A percentile compares a stretch with the other conserved stretches of the same genome.
These are phyloP conservation scores for Lycophotia porphyrea DNA, from an alignment of 2,888 invertebrate species.

Conservation along the genomic window DNA sequence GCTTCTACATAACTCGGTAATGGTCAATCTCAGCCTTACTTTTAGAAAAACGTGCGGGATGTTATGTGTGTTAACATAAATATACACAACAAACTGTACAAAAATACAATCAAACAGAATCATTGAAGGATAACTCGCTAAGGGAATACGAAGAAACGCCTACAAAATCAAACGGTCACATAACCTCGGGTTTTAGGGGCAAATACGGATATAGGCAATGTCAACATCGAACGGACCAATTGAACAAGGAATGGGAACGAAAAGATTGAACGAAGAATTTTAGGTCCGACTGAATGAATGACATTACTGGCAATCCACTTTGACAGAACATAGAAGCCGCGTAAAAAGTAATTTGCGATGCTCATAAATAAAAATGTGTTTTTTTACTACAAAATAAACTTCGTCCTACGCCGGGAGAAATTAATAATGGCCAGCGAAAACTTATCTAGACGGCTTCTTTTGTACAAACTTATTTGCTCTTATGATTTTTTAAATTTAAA, in stretches of 20 bases:
- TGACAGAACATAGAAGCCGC: neutral
- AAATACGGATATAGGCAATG: constrained; percentile 45
- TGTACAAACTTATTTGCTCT: constrained; percentile 27
- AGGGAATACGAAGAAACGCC: constrained; percentile 31
- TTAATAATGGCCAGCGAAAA: constrained; percentile 29
- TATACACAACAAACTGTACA: neutral
- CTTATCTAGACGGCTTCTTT: constrained; percentile 14
- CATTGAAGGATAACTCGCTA: constrained; percentile 8
- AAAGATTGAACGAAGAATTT: constrained; percentile 41
- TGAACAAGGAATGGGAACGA: constrained; percentile 27
- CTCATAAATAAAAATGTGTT: neutral
- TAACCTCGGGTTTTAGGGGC: constrained; percentile 22
- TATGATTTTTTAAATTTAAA: constrained; percentile 18
- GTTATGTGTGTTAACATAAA: neutral
- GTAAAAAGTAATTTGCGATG: constrained; percentile 32
- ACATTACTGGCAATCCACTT: constrained; percentile 34
- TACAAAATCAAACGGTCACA: constrained; percentile 47
- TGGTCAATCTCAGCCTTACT: neutral
- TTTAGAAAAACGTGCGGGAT: neutral
- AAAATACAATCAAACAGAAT: constrained; percentile 29
- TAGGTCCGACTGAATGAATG: constrained; percentile 22
- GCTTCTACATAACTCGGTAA: neutral
- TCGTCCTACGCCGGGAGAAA: constrained; percentile 10
- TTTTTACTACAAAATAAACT: constrained; percentile 27
- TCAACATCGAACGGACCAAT: constrained; percentile 33